These are phyloP conservation scores for Lasiurus cinereus DNA, from an alignment of 2,113 vertebrate genomes.

Conservation along the genomic window DNA sequence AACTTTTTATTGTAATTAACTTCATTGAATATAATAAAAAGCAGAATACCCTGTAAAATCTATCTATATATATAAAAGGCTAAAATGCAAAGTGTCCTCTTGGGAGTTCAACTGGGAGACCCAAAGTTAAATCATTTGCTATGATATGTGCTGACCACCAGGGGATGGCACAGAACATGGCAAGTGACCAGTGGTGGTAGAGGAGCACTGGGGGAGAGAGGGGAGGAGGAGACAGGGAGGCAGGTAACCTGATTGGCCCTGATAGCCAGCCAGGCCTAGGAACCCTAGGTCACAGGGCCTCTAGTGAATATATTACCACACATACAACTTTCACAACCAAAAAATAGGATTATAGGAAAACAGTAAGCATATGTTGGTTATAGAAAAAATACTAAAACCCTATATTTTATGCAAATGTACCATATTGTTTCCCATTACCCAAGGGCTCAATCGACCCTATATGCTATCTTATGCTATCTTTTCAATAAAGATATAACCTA, in stretches of 20 bases:
- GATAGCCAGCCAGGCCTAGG: no score
- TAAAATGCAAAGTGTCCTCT: no score
- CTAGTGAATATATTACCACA: not conserved
- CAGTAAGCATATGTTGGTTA: not conserved
- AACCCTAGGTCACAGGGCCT: no score
- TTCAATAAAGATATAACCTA: not conserved
- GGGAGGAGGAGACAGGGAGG: no score
- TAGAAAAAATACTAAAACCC: not conserved
- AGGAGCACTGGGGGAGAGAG: no score
- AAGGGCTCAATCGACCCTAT: not conserved
- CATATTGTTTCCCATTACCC: not conserved
- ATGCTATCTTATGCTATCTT: slow-evolving; percentile 14
- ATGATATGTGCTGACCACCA: no score
- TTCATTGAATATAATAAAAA: slow-evolving; percentile 18
- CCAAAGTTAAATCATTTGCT: no score
- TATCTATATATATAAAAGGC: no score
- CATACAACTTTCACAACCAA: not conserved
- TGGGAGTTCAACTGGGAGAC: no score
- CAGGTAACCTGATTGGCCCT: no score
- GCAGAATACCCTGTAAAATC: not conserved
- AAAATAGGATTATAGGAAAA: not conserved
- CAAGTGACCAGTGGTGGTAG: no score
- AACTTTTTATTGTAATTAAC: slow-evolving; percentile 17
- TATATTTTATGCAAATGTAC: not conserved
- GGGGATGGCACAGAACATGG: no score